These are phyloP conservation scores for Tillus elongatus DNA, from an alignment of 2,888 invertebrate species.

Conservation along the genomic window DNA sequence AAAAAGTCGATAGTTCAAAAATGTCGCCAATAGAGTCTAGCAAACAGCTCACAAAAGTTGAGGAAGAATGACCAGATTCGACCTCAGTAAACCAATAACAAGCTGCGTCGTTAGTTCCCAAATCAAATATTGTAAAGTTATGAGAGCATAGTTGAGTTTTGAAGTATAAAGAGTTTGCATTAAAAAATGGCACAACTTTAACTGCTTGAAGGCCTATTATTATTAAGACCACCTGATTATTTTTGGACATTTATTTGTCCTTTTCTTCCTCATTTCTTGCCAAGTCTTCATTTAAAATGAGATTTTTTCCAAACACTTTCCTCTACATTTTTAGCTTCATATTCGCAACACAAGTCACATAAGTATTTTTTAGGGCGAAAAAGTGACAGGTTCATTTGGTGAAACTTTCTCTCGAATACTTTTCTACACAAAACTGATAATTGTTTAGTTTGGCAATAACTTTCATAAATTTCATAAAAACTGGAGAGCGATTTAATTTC, in stretches of 20 bases:
- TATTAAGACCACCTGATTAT: background rate
- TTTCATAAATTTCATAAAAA: too few species aligned
- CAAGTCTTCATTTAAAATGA: too few species aligned
- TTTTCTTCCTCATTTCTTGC: conserved; percentile 2
- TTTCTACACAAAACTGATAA: too few species aligned
- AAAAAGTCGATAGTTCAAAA: too few species aligned
- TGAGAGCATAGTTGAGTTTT: background rate
- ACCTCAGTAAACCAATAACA: conserved; percentile 3
- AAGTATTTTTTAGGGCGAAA: conserved; percentile 1
- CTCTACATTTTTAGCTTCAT: conserved; percentile 1
- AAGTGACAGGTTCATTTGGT: too few species aligned
- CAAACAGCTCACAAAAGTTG: background rate
- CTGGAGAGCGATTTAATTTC: too few species aligned
- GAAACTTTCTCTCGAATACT: too few species aligned
- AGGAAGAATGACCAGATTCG: background rate
- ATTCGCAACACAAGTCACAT: conserved; percentile 3
- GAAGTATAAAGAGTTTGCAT: background rate
- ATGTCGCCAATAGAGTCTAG: too few species aligned
- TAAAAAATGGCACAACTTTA: background rate
- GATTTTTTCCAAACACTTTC: conserved; percentile 1
- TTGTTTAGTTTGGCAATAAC: too few species aligned
- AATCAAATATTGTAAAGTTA: background rate
- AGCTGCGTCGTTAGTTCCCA: conserved; percentile 4
- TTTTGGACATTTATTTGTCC: background rate
- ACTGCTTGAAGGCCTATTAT: conserved; percentile 2